Percentiles rank a stretch among this genome's conserved stretches.
Conservation (phyloP, 2,797 vertebrate genomes). For the Hypotaenidia philippensis region DNA sequence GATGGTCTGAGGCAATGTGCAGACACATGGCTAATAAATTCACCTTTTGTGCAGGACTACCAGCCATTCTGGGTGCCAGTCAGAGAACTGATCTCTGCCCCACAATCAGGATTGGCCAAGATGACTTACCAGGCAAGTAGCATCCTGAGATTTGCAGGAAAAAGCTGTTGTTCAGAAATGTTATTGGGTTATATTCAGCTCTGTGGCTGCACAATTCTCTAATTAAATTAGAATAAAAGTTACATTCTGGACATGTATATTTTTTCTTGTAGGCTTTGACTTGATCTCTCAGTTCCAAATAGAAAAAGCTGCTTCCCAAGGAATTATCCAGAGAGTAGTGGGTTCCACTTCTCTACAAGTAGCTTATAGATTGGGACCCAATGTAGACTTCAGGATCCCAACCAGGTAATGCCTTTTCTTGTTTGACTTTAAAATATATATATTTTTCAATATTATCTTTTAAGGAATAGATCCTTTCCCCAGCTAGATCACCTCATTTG, state of each 20-base stretch:
- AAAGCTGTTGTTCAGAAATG: not conserved
- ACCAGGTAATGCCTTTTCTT: slow-evolving; percentile 81
- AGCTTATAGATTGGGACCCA: slow-evolving; percentile 86
- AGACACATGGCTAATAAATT: not conserved
- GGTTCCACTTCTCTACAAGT: slow-evolving; percentile 85
- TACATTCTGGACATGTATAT: not conserved
- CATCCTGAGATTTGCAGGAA: not conserved
- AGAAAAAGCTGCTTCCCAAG: slow-evolving; percentile 87
- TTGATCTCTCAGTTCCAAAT: slow-evolving; percentile 93
- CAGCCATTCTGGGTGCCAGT: slow-evolving; percentile 81
- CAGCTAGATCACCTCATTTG: not conserved
- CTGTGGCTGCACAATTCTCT: not conserved
- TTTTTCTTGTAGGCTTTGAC: slow-evolving; percentile 84
- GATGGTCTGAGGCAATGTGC: not conserved
- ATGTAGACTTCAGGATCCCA: slow-evolving; percentile 90
- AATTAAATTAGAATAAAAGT: not conserved
- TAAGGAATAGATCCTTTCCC: not conserved
- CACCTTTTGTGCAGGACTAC: slow-evolving; percentile 80
- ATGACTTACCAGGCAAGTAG: slow-evolving; percentile 88
- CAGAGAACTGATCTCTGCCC: slow-evolving; percentile 84
- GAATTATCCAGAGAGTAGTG: slow-evolving; percentile 82
- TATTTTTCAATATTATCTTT: not conserved
- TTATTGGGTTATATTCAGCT: not conserved
- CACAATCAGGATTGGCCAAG: slow-evolving; percentile 82
- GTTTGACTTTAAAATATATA: not conserved